These are phyloP conservation scores for Columba guinea DNA, from an alignment of 2,797 vertebrate genomes.

Conservation along the genomic window DNA sequence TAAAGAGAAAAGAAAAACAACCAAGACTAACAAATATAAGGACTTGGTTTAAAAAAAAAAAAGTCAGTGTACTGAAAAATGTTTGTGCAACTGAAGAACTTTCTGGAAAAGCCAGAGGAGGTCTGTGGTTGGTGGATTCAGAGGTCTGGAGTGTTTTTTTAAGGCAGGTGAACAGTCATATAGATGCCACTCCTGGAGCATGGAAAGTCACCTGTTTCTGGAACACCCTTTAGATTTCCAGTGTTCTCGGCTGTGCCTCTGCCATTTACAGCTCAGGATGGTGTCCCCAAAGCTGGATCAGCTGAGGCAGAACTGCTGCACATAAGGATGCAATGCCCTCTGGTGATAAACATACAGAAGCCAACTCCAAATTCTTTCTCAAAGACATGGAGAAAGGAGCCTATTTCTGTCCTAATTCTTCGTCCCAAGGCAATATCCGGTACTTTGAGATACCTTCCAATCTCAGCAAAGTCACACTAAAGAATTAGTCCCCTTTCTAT, in stretches of 20 bases:
- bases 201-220: not conserved
- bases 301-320: not conserved
- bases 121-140: not conserved
- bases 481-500: not conserved
- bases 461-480: not conserved
- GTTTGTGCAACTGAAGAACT: not conserved
- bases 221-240: not conserved
- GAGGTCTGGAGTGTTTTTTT: not conserved
- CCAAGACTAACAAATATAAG: constrained; percentile 42
- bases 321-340: rapidly evolving
- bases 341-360: not conserved
- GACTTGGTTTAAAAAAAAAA: not conserved
- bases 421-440: not conserved
- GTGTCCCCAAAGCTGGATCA: not conserved
- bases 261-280: not conserved
- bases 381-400: not conserved
- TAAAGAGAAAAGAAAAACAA: constrained; percentile 43
- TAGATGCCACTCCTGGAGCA: rapidly evolving
- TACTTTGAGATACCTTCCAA: not conserved
- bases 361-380: not conserved
- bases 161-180: not conserved
- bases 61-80: not conserved
- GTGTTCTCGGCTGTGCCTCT: not conserved
- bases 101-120: not conserved
- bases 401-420: not conserved